These are phyloP conservation scores for Trichonephila clavata DNA, from an alignment of 1,140 invertebrate genomes.

Conservation along the genomic window DNA sequence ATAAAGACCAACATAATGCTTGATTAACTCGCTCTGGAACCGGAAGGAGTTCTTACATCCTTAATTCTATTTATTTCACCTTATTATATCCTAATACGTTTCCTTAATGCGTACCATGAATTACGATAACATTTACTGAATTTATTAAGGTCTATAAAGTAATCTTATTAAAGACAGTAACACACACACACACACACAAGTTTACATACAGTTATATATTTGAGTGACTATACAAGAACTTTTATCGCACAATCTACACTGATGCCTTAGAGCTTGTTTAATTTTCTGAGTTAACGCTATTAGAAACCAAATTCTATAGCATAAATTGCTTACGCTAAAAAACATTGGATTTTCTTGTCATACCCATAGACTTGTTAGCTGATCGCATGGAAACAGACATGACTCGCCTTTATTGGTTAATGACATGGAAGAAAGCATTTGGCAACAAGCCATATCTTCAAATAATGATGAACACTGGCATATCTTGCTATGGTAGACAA, in stretches of 20 bases:
- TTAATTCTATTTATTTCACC: too few species aligned
- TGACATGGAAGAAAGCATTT: slow-evolving; percentile 41
- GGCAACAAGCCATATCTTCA: slow-evolving; percentile 30
- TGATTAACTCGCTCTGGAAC: too few species aligned
- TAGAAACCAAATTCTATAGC: background rate
- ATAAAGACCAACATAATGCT: too few species aligned
- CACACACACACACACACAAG: too few species aligned
- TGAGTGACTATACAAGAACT: background rate
- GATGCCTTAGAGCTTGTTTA: background rate
- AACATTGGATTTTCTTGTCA: background rate
- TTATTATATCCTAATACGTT: too few species aligned
- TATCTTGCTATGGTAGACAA: background rate
- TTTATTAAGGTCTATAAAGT: background rate
- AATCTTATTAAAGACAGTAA: background rate
- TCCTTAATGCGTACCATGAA: too few species aligned
- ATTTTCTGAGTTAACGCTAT: background rate
- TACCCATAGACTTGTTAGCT: background rate
- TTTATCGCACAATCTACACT: background rate
- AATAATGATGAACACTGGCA: slow-evolving; percentile 39
- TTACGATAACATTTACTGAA: too few species aligned
- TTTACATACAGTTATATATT: background rate
- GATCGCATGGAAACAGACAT: slow-evolving; percentile 46
- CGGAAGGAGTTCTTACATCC: too few species aligned
- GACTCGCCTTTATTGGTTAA: slow-evolving; percentile 37
- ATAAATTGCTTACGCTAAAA: background rate